Evolutionary conservation across 1,140 invertebrate species (phyloP).

Genomic region (Philopotamus ludificatus): DNA sequence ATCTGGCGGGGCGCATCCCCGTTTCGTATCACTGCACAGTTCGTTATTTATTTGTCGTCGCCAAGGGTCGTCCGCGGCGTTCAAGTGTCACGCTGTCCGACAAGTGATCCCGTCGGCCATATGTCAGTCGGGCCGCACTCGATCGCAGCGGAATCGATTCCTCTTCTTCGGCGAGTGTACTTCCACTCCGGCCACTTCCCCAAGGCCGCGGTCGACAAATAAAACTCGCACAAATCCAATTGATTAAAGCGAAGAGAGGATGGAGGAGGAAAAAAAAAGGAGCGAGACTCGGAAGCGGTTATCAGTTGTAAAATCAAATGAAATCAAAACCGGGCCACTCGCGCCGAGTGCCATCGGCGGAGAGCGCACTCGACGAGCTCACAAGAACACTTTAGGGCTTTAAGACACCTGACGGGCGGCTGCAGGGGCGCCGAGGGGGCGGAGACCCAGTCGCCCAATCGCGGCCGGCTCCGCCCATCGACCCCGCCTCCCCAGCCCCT

Average conservation of each 20-base stretch:
- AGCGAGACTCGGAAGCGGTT: conserved; percentile 31
- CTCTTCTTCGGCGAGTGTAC: not conserved
- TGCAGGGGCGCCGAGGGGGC: conserved; percentile 19
- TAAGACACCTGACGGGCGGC: conserved; percentile 39
- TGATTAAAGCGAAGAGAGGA: not conserved
- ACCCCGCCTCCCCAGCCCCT: not conserved
- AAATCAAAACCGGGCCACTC: conserved; percentile 42
- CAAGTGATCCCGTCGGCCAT: not conserved
- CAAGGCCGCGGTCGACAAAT: conserved; percentile 7
- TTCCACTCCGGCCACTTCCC: not conserved
- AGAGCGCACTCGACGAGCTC: conserved; percentile 39
- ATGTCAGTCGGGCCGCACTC: conserved; percentile 9
- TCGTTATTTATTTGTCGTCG: not conserved
- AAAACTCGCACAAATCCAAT: not conserved
- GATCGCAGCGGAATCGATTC: conserved; percentile 3
- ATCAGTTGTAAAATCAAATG: conserved; percentile 42
- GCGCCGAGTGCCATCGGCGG: conserved; percentile 38
- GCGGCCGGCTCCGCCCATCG: not conserved
- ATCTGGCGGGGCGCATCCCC: no score
- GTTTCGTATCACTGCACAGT: not conserved
- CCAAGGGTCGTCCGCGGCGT: not conserved
- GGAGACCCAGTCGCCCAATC: no score
- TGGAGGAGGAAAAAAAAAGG: conserved; percentile 30
- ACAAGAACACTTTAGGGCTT: conserved; percentile 41
- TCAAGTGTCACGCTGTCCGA: not conserved